Base-by-base conservation (phyloP, 2,888 invertebrate genomes). In the Anagyrus pseudococci region DNA sequence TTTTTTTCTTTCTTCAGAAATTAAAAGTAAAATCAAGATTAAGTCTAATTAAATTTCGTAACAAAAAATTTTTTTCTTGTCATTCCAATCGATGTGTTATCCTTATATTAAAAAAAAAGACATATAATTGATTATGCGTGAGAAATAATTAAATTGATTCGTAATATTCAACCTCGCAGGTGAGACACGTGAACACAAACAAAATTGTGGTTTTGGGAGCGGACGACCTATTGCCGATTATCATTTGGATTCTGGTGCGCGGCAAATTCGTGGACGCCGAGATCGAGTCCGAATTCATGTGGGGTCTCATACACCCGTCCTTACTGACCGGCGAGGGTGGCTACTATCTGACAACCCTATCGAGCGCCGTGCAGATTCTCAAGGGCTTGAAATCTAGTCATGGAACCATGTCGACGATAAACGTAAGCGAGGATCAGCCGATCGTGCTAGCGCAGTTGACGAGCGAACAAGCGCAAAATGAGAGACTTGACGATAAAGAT, bases 231-330 rank as follows among this genome's bases (percentile, higher is more conserved):
- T 85, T 98, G 58, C 96, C 96, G 0, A 88, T 96, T 60, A 87
- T 98, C 52, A 94, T 96, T 58, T 96, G 93, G 89, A 91, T 96
- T 10, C 85, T 98, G 69, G 93, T 96, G 1, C 91, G 93, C 67
- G 92, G 93, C 70, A 92, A 93, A 37, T 89, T 96, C 73, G 91
- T 96, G 7, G 91, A 94, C 29, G 96, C 95, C 0, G 97, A 98
- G 83, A 88, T 97, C 61, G 97, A 98, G 79, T 95, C 96, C 0
- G 96, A 96, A 77, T 93, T 96, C 78, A 98, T 98, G 95, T 96
- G 96, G 85, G 96, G 91, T 2, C 84, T 98, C 41, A 84, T 98
- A 37, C 97, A 97, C 63, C 94, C 94, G 1, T 94, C 95, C 0
- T 82, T 97, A 55, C 84, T 96, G 52, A 92, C 92, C 0, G 96